phyloP scores from a whole-genome alignment of 2,888 invertebrate species.

The Liodrosophila aerea region DNA sequence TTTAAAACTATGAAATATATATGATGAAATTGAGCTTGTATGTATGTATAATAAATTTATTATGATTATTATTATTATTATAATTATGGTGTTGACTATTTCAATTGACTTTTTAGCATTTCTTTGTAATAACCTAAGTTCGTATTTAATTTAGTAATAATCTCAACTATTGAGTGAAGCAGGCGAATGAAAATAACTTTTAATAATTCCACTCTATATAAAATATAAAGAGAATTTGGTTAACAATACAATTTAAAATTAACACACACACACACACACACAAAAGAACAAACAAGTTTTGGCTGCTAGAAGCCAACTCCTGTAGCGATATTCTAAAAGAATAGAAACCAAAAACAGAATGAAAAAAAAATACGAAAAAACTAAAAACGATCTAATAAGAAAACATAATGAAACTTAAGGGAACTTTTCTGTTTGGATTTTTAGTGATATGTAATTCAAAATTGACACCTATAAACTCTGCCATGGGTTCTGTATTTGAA shows the following conservation, averaged over 20 bases:
- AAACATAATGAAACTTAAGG: too few species aligned
- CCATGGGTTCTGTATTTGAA: slow-evolving; percentile 59
- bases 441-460: slow-evolving; percentile 69
- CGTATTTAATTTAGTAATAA: slow-evolving; percentile 35
- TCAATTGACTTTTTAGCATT: slow-evolving; percentile 51
- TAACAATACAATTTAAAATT: slow-evolving; percentile 30
- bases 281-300: slow-evolving; percentile 30
- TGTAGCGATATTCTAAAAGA: slow-evolving; percentile 73
- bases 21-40: slow-evolving; percentile 63
- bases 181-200: slow-evolving; percentile 23
- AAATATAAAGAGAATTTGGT: slow-evolving; percentile 44
- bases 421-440: slow-evolving; percentile 56
- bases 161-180: slow-evolving; percentile 20
- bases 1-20: slow-evolving; percentile 13
- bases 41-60: slow-evolving; percentile 68
- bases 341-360: slow-evolving; percentile 24
- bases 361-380: slow-evolving; percentile 30
- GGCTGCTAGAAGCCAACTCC: slow-evolving; percentile 54
- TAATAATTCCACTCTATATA: slow-evolving; percentile 34
- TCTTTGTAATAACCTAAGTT: slow-evolving; percentile 56
- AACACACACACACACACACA: slow-evolving; percentile 27
- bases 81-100: slow-evolving; percentile 55
- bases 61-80: slow-evolving; percentile 45
- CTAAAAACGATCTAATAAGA: slow-evolving; percentile 26
- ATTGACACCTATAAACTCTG: slow-evolving; percentile 59